Evolutionary conservation across 1,140 invertebrate genomes (phyloP).

Genomic region (Drosophila willistoni): DNA sequence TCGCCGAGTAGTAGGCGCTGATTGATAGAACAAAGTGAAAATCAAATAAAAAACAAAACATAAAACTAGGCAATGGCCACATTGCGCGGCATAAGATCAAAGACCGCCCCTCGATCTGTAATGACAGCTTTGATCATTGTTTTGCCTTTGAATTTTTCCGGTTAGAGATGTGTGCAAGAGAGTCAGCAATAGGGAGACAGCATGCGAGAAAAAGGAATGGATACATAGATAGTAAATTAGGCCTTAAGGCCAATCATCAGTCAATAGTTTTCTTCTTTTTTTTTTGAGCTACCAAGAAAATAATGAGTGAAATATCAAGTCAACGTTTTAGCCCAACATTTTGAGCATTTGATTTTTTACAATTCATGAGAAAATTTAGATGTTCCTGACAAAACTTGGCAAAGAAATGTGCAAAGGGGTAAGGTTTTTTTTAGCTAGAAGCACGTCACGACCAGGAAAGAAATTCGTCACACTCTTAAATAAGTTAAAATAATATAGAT

Average conservation of each 20-base stretch:
- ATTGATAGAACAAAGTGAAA: constrained; percentile 82
- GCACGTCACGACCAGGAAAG: too few species aligned
- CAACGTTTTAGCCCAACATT: too few species aligned
- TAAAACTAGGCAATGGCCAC: constrained; percentile 63
- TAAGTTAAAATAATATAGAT: too few species aligned
- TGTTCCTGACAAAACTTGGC: not conserved
- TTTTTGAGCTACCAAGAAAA: not conserved
- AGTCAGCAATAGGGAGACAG: not conserved
- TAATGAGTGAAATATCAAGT: not conserved
- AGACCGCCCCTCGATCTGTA: constrained; percentile 79
- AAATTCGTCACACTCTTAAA: too few species aligned
- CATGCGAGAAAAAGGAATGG: not conserved
- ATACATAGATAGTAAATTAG: not conserved
- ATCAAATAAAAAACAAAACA: constrained; percentile 82
- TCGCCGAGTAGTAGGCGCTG: constrained; percentile 76
- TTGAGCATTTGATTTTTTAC: too few species aligned
- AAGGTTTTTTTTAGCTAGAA: too few species aligned
- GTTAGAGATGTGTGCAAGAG: constrained; percentile 45
- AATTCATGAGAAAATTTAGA: constrained; percentile 22
- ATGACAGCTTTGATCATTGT: constrained; percentile 83
- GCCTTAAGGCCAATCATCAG: constrained; percentile 11
- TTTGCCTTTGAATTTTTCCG: constrained; percentile 81
- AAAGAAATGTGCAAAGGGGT: not conserved
- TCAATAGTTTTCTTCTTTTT: constrained; percentile 20
- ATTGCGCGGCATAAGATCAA: constrained; percentile 78